Evolutionary conservation across 64 coral and sea anemone genomes (phyloP), one percentile per base, ranked within the genome.

Genomic region (Orbicella faveolata): DNA sequence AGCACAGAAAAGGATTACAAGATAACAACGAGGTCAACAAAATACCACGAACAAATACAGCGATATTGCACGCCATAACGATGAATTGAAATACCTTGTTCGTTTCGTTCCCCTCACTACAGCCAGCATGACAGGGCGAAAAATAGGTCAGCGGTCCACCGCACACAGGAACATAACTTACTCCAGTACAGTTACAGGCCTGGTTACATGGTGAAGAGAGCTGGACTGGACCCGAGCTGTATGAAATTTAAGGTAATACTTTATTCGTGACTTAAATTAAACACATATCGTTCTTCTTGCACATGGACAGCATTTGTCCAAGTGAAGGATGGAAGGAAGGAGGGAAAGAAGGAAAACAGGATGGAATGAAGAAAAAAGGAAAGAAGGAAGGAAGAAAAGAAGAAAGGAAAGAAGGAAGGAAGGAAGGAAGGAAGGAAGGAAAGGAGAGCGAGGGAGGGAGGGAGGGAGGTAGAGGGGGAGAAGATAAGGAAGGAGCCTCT

Each of bases 61-160:
- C 15, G 1, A 59, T 57, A 57, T 41, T 41, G 39, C 54, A 57
- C 9, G 54, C 54, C 13, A 15, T 16, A 59, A 59, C 12, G 15
- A 59, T 59, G 12, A 59, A 1, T 59, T 59, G 15, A 70, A 9
- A 70, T 61, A 83, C 81, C 81, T 84, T 69, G 61, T 0, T 84
- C 33, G 61, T 51, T 2, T 20, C n/a, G 20, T 84, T 69, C 7
- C 21, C 36, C 23, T 84, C 36, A 68, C 81, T 67, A 23, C 81
- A 84, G 19, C 81, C 81, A 8, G 81, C 81, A 48, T 84, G 81
- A 20, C 81, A 84, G 8, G 81, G 81, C 20, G 81, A 84, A n/a
- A 70, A 69, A 64, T 70, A 84, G 62, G 18, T 48, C 61, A 84
- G 81, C 63, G 20, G 3, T 48, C 63, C 81, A 26, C 36, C 81